These are phyloP conservation scores for Pterostichus madidus DNA, from an alignment of 2,888 invertebrate species.

Conservation along the genomic window DNA sequence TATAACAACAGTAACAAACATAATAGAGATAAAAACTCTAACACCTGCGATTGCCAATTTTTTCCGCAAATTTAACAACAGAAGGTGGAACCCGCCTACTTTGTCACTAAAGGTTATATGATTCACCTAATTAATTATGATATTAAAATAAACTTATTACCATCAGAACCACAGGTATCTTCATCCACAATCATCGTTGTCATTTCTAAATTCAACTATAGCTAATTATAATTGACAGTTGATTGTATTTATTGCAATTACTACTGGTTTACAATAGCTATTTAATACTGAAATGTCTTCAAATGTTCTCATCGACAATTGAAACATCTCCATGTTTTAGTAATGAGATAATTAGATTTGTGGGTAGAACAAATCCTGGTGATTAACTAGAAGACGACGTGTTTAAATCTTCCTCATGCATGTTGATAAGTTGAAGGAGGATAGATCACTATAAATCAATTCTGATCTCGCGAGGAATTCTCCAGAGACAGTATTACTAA, in stretches of 20 bases:
- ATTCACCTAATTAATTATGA: conserved; percentile 46
- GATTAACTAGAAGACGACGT: background rate
- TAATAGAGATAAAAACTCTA: background rate
- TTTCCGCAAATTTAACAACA: conserved; percentile 23
- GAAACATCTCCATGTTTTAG: background rate
- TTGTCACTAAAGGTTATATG: background rate
- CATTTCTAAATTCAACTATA: conserved; percentile 20
- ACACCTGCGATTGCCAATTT: conserved; percentile 31
- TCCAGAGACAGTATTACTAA: background rate
- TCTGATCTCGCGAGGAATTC: background rate
- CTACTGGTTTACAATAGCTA: conserved; percentile 18
- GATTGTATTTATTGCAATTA: conserved; percentile 29
- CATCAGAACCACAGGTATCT: background rate
- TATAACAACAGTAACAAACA: conserved; percentile 21
- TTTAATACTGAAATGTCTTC: conserved; percentile 15
- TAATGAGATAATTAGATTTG: conserved; percentile 35
- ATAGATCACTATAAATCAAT: conserved; percentile 6
- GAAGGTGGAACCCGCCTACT: conserved; percentile 39
- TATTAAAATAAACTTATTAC: conserved; percentile 34
- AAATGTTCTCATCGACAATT: background rate
- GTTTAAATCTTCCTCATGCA: conserved; percentile 42
- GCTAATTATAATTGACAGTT: conserved; percentile 42
- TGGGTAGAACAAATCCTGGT: conserved; percentile 11
- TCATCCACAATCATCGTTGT: background rate
- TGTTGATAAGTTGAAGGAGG: conserved; percentile 38